phyloP scores from a whole-genome alignment of 1,140 invertebrate species.

The Dendrolimus punctatus region DNA sequence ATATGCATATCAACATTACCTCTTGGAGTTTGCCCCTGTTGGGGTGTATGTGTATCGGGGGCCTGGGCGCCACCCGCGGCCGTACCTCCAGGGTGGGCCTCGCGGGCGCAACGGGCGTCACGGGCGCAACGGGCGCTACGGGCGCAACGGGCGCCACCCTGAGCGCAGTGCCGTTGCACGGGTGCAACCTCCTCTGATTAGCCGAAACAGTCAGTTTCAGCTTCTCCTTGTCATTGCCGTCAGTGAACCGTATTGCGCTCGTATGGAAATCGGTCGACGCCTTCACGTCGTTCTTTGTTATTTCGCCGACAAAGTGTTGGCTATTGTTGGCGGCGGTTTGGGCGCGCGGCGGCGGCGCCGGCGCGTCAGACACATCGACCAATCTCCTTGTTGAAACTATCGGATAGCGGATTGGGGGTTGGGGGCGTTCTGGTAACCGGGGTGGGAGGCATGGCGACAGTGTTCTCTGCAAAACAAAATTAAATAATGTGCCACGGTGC shows the following conservation, averaged over 20 bases:
- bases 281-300: constrained; percentile 43
- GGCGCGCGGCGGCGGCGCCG: constrained; percentile 44
- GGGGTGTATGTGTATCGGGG: constrained; percentile 16
- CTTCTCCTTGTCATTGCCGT: constrained; percentile 51
- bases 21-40: constrained; percentile 43
- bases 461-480: constrained; percentile 67
- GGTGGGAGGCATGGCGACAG: constrained; percentile 55
- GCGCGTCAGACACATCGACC: constrained; percentile 54
- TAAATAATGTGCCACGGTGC: constrained; percentile 59
- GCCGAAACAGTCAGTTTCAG: constrained; percentile 50
- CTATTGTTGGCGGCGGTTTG: constrained; percentile 20
- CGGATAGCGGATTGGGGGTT: constrained; percentile 51
- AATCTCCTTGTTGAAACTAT: constrained; percentile 58
- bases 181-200: constrained; percentile 36
- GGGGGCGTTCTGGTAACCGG: constrained; percentile 60
- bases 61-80: constrained; percentile 16
- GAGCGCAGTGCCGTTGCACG: constrained; percentile 31
- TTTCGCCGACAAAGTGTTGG: constrained; percentile 47
- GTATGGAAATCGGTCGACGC: constrained; percentile 43
- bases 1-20: constrained; percentile 63
- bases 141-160: constrained; percentile 19
- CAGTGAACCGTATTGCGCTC: constrained; percentile 51
- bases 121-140: constrained; percentile 19
- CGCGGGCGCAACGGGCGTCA: constrained; percentile 6
- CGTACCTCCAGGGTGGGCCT: constrained; percentile 19